These are phyloP conservation scores for Philaenus spumarius DNA, from an alignment of 1,140 invertebrate species.

Conservation along the genomic window DNA sequence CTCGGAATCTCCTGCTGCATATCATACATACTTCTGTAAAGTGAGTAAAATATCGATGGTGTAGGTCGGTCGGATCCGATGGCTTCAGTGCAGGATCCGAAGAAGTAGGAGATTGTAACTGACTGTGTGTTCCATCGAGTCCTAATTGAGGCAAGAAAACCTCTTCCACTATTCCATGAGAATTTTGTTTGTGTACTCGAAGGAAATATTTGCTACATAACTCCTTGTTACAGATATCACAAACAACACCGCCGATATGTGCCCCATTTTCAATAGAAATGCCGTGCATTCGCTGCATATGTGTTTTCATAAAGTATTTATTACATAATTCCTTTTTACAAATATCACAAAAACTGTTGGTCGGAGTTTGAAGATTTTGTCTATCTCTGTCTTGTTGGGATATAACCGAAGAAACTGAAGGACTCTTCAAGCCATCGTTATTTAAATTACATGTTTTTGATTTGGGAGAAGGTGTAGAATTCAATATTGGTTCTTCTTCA, in stretches of 20 bases:
- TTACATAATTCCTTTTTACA: conserved; percentile 99
- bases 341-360: conserved; percentile 93
- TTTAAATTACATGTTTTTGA: background rate
- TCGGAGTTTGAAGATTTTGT: conserved; percentile 43
- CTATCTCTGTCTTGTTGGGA: background rate
- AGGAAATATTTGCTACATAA: conserved; percentile 96
- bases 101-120: background rate
- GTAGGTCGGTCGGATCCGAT: conserved; percentile 22
- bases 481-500: background rate
- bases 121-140: conserved; percentile 18
- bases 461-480: background rate
- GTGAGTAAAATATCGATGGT: conserved; percentile 54
- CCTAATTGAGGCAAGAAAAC: conserved; percentile 25
- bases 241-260: conserved; percentile 86
- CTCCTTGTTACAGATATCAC: conserved; percentile 96
- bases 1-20: conserved; percentile 81
- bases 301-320: conserved; percentile 99
- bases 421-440: conserved; percentile 9
- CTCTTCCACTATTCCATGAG: conserved; percentile 86
- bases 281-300: conserved; percentile 99
- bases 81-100: conserved; percentile 18
- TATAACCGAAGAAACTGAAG: background rate
- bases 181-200: conserved; percentile 95
- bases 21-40: conserved; percentile 77
- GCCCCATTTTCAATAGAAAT: conserved; percentile 90